Evolutionary conservation across 2,113 vertebrate species (phyloP).

Genomic region (Tragulus kanchil): DNA sequence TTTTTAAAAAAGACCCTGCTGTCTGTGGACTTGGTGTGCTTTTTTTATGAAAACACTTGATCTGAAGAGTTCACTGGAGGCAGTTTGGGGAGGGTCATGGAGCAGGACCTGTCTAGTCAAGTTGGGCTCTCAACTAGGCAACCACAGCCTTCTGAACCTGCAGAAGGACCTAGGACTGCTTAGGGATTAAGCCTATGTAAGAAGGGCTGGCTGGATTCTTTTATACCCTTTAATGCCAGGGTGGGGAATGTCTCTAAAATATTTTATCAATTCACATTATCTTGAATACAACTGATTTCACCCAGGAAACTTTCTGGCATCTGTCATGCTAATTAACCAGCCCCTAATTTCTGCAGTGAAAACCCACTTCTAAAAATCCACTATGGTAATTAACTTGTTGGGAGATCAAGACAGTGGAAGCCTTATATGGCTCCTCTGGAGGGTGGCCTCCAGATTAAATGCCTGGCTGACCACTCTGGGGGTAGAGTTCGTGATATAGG

Average conservation of each 20-base stretch:
- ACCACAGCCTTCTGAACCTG: background rate
- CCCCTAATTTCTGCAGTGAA: constrained; percentile 22
- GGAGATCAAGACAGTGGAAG: background rate
- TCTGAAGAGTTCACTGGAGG: background rate
- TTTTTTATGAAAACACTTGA: background rate
- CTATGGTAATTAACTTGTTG: constrained; percentile 12
- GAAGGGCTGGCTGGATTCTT: background rate
- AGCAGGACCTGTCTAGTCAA: background rate
- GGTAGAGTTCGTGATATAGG: background rate
- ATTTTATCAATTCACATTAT: background rate
- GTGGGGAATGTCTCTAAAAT: background rate
- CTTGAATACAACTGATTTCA: background rate
- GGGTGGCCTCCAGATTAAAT: background rate
- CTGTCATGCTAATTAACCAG: background rate
- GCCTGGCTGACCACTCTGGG: background rate
- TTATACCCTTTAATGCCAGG: background rate
- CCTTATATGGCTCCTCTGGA: background rate
- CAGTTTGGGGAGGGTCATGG: background rate
- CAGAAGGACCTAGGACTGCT: background rate
- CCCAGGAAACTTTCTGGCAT: background rate
- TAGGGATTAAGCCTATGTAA: background rate
- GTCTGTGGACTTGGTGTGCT: background rate
- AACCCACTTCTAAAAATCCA: background rate
- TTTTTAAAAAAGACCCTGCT: background rate
- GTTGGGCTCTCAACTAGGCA: background rate